Evolutionary conservation across 2,797 vertebrate species (phyloP).

Genomic region (Takifugu ocellatus): DNA sequence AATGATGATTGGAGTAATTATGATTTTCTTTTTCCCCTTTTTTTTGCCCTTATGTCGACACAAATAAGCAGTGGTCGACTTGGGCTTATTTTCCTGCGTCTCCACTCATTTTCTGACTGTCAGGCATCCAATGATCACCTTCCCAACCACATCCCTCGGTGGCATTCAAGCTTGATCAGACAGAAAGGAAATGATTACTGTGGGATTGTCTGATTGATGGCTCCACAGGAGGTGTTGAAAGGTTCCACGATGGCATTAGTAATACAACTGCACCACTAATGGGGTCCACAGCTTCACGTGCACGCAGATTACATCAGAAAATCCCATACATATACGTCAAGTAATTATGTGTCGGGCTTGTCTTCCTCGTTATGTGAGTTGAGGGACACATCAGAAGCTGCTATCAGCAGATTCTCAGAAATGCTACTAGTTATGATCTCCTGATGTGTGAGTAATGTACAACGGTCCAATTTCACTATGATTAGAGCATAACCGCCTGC

Average conservation of each 20-base stretch:
- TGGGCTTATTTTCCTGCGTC: background rate
- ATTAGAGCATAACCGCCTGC: background rate
- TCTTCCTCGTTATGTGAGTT: constrained; percentile 11
- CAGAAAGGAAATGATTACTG: constrained; percentile 55
- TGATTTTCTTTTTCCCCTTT: background rate
- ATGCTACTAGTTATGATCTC: background rate
- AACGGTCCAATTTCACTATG: constrained; percentile 7
- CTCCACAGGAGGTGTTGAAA: constrained; percentile 15
- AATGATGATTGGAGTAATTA: background rate
- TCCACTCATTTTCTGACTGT: constrained; percentile 19
- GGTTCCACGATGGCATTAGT: constrained; percentile 15
- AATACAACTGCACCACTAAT: constrained; percentile 35
- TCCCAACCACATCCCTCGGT: constrained; percentile 54
- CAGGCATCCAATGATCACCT: constrained; percentile 50
- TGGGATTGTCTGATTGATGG: constrained; percentile 55
- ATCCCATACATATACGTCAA: constrained; percentile 12
- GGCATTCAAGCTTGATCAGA: constrained; percentile 60
- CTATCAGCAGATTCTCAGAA: constrained; percentile 2
- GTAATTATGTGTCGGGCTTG: constrained; percentile 13
- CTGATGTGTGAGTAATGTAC: background rate
- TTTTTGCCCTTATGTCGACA: background rate
- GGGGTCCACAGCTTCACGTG: constrained; percentile 11
- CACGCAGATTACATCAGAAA: constrained; percentile 9
- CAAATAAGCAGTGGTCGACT: constrained; percentile 7
- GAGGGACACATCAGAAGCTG: background rate